phyloP scores from a whole-genome alignment of 2,113 vertebrate species.

The Phocoena sinus region DNA sequence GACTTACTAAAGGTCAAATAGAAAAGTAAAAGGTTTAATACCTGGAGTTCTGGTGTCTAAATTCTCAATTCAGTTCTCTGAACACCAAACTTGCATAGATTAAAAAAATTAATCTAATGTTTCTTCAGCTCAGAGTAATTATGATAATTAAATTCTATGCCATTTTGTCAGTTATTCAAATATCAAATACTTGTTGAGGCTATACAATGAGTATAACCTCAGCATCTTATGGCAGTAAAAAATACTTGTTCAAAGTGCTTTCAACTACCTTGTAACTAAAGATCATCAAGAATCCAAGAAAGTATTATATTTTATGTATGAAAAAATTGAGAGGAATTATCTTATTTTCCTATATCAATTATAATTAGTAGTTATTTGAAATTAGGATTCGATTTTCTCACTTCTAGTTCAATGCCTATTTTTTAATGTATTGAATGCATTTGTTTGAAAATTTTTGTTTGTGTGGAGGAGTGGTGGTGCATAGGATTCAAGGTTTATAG shows the following conservation, averaged over 20 bases:
- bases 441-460: background rate
- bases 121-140: background rate
- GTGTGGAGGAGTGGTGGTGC: rapidly evolving
- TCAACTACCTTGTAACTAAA: background rate
- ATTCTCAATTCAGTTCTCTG: background rate
- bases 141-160: background rate
- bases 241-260: background rate
- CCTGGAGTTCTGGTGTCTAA: background rate
- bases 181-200: background rate
- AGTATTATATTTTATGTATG: background rate
- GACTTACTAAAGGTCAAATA: background rate
- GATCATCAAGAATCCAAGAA: background rate
- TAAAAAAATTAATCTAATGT: background rate
- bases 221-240: background rate
- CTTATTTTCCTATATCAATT: background rate
- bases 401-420: background rate
- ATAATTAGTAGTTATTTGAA: background rate
- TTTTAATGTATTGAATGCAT: background rate
- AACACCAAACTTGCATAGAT: background rate
- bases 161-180: background rate
- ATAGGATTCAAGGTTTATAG: background rate
- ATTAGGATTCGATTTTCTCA: background rate
- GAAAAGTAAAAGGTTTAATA: background rate
- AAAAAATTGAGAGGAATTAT: background rate
- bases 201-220: background rate